A percentile compares a stretch with the other conserved stretches of the same genome.
Conservation (phyloP, 2,888 invertebrate genomes). For the Ceratothoa steindachneri region DNA sequence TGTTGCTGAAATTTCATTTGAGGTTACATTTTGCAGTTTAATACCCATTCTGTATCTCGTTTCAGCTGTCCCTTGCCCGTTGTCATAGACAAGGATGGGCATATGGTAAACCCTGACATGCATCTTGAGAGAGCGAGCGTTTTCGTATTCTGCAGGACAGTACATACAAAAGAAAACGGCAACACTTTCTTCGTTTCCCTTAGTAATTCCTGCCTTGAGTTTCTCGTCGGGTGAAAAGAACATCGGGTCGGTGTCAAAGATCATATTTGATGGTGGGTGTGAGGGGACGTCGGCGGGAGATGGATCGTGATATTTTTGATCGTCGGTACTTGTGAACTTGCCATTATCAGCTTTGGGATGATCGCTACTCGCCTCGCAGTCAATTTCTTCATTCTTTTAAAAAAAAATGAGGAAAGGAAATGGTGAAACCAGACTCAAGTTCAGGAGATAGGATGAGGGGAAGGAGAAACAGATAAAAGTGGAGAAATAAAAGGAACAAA, state of each 20-base stretch:
- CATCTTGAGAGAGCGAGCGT: constrained; percentile 38
- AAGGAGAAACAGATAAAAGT: too few relatives aligned
- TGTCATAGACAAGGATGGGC: constrained; percentile 44
- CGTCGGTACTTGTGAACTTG: too few relatives aligned
- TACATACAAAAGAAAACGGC: constrained; percentile 31
- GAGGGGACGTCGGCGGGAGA: too few relatives aligned
- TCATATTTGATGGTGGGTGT: neutral
- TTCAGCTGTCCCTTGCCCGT: constrained; percentile 35
- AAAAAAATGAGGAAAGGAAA: too few relatives aligned
- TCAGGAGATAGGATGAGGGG: too few relatives aligned
- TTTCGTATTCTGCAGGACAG: constrained; percentile 31
- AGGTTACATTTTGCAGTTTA: constrained; percentile 46
- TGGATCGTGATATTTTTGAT: too few relatives aligned
- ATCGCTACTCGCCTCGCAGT: too few relatives aligned
- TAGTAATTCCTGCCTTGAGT: constrained; percentile 35
- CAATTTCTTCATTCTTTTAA: too few relatives aligned
- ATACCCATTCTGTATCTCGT: constrained; percentile 43
- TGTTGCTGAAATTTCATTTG: constrained; percentile 36
- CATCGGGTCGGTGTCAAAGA: constrained; percentile 42
- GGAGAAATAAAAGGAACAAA: too few relatives aligned
- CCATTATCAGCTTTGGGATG: too few relatives aligned
- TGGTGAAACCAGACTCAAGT: too few relatives aligned
- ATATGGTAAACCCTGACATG: constrained; percentile 44
- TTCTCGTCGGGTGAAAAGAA: constrained; percentile 45
- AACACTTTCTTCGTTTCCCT: constrained; percentile 20